Percentiles rank a stretch among this genome's conserved stretches.
Conservation (phyloP, 2,113 vertebrate species). For the Alaudala cheleensis region DNA sequence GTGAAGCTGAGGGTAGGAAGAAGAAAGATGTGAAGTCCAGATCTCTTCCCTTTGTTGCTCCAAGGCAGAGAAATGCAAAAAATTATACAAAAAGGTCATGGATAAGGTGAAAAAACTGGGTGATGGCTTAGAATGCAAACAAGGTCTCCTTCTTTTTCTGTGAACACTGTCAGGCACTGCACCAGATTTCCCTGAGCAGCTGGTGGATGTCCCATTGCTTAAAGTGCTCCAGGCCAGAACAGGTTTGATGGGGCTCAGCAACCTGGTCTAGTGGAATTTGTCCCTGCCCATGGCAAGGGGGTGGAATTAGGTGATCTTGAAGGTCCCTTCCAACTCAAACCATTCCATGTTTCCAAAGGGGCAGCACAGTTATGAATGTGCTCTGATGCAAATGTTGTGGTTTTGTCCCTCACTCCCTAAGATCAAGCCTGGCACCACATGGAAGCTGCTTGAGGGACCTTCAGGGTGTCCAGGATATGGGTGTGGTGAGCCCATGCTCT, state of each 20-base stretch:
- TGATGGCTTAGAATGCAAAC: neutral
- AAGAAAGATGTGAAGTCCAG: neutral
- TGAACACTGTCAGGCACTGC: accelerated
- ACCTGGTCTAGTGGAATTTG: neutral
- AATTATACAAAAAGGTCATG: too few relatives aligned
- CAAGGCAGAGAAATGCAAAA: neutral
- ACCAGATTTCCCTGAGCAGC: neutral
- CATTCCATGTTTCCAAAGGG: accelerated
- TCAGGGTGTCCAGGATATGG: neutral
- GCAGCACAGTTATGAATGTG: accelerated
- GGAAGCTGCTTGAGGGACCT: too few relatives aligned
- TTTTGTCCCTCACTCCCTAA: accelerated
- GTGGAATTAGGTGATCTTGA: neutral
- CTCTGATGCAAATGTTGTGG: accelerated
- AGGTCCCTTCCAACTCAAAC: neutral
- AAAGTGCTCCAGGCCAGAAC: too few relatives aligned
- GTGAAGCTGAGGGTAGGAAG: neutral
- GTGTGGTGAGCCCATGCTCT: neutral
- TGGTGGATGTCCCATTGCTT: neutral
- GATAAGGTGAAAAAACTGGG: neutral
- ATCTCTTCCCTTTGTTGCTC: neutral
- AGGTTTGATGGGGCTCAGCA: neutral
- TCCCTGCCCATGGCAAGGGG: too few relatives aligned
- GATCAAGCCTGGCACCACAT: neutral
- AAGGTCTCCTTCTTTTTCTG: neutral